Conservation (phyloP, 1,140 invertebrate species). For the Brachionus koreanus region DNA sequence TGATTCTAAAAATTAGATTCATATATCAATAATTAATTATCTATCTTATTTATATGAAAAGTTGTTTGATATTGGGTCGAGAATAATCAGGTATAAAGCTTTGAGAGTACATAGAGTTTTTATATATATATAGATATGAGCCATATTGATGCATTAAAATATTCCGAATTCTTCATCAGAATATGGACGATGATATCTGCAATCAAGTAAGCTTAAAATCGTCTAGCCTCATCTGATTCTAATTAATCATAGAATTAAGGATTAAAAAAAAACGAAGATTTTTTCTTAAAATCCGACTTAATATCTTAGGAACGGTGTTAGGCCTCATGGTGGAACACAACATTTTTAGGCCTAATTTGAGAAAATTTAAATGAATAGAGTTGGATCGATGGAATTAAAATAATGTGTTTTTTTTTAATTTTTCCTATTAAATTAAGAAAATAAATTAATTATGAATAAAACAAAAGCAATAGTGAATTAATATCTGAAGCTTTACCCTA, state of each 20-base stretch:
- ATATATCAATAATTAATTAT: background rate
- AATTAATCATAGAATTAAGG: background rate
- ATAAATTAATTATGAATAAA: background rate
- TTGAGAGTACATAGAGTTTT: background rate
- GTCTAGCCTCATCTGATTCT: background rate
- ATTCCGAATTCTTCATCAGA: background rate
- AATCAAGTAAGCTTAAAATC: background rate
- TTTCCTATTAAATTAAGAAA: background rate
- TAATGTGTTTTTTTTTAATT: background rate
- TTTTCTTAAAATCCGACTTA: background rate
- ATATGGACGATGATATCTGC: background rate
- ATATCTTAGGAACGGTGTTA: background rate
- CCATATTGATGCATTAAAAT: slow-evolving; percentile 2
- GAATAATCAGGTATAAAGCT: background rate
- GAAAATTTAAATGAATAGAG: too few relatives aligned
- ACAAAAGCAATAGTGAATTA: background rate
- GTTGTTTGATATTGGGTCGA: background rate
- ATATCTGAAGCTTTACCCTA: background rate
- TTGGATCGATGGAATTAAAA: background rate
- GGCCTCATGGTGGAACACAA: background rate
- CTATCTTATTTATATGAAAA: background rate
- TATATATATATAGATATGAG: background rate
- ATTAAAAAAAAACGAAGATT: background rate
- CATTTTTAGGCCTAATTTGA: background rate
- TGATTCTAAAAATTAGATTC: background rate